A percentile compares a stretch with the other conserved stretches of the same genome.
These are phyloP conservation scores for Pachypeltis micranthus DNA, from an alignment of 1,140 invertebrate species.

Conservation along the genomic window DNA sequence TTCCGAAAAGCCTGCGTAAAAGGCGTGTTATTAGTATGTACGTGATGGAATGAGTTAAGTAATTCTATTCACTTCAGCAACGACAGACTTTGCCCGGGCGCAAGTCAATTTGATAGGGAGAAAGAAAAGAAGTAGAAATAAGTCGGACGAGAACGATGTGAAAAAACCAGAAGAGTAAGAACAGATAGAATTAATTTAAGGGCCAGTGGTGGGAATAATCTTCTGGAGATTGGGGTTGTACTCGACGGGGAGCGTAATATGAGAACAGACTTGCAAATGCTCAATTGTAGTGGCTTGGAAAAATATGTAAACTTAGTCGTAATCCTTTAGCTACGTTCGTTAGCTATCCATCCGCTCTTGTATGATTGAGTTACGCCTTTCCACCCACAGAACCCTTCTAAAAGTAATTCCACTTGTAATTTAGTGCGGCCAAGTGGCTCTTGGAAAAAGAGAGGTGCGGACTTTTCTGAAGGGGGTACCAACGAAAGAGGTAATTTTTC, in stretches of 20 bases:
- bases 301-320: constrained; percentile 4
- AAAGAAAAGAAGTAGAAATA: too few relatives aligned
- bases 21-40: too few relatives aligned
- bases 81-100: too few relatives aligned
- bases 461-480: background rate
- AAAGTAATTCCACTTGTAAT: constrained; percentile 10
- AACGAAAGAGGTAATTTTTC: constrained; percentile 5
- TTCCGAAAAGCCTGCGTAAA: too few relatives aligned
- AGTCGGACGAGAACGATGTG: too few relatives aligned
- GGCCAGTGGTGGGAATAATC: background rate
- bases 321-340: background rate
- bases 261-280: constrained; percentile 9
- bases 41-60: too few relatives aligned
- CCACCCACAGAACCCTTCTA: background rate
- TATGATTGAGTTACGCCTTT: background rate
- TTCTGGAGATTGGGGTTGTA: background rate
- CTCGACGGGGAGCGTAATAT: background rate
- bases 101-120: too few relatives aligned
- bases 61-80: too few relatives aligned
- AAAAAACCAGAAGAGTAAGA: too few relatives aligned
- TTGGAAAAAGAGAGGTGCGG: background rate
- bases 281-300: constrained; percentile 4
- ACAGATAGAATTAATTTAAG: constrained; percentile 3
- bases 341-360: constrained; percentile 6
- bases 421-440: background rate